A percentile compares a stretch with the other conserved stretches of the same genome.
These are phyloP conservation scores for Ariolimax columbianus DNA, from an alignment of 2,888 invertebrate genomes.

Conservation along the genomic window DNA sequence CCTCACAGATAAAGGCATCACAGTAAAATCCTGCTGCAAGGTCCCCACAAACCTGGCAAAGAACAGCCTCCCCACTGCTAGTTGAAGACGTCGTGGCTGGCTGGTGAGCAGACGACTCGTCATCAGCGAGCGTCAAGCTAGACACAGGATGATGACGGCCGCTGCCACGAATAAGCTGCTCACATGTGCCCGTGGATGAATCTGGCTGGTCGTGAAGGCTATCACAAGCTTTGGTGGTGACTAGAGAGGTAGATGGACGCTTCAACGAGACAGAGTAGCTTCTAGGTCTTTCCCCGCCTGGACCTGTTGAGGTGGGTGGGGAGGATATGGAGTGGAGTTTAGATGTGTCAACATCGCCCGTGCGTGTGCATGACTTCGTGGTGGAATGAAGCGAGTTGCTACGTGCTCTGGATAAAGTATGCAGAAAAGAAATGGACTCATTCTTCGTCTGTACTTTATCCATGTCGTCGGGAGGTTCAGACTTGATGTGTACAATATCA, in stretches of 20 bases:
- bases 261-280: not conserved
- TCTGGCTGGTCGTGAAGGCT: conserved; percentile 27
- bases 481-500: not conserved
- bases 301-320: not conserved
- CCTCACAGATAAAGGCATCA: conserved; percentile 77
- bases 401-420: not conserved
- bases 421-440: not conserved
- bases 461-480: conserved; percentile 32
- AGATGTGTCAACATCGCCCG: not conserved
- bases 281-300: not conserved
- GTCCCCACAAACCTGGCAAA: conserved; percentile 76
- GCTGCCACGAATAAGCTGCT: conserved; percentile 16
- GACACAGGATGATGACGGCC: not conserved
- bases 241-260: not conserved
- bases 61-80: conserved; percentile 17
- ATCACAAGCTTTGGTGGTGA: not conserved
- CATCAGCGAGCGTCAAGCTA: not conserved
- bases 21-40: conserved; percentile 77
- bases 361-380: not conserved
- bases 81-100: not conserved
- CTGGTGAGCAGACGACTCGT: conserved; percentile 6
- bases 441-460: not conserved
- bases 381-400: conserved; percentile 24
- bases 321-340: not conserved
- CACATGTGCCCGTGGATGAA: conserved; percentile 36